These are phyloP conservation scores for Tigriopus japonicus DNA, from an alignment of 1,140 invertebrate species.

Conservation along the genomic window DNA sequence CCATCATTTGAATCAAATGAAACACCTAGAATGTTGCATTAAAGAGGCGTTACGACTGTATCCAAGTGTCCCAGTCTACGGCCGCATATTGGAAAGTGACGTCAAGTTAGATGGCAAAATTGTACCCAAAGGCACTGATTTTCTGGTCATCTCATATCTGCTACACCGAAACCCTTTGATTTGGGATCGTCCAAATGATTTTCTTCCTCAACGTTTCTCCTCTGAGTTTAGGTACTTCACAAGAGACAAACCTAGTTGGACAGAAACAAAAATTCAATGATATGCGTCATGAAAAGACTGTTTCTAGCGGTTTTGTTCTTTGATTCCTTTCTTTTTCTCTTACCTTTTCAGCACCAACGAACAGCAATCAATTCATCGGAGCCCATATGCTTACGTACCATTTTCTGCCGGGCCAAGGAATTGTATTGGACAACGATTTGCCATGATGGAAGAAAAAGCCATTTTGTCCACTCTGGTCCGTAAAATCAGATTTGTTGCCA, in stretches of 20 bases:
- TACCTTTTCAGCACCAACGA: too few relatives aligned
- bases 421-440: slow-evolving; percentile 26
- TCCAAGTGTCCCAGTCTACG: slow-evolving; percentile 60
- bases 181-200: slow-evolving; percentile 55
- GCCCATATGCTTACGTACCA: slow-evolving; percentile 60
- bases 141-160: slow-evolving; percentile 40
- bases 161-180: slow-evolving; percentile 47
- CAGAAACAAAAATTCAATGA: too few relatives aligned
- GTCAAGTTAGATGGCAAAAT: slow-evolving; percentile 26
- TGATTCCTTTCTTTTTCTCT: too few relatives aligned
- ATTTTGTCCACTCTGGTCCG: neutral
- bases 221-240: neutral
- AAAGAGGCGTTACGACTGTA: slow-evolving; percentile 53
- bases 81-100: slow-evolving; percentile 27
- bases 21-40: slow-evolving; percentile 57
- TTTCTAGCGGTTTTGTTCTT: too few relatives aligned
- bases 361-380: slow-evolving; percentile 35
- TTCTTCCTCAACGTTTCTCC: slow-evolving; percentile 38
- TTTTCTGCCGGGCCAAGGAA: slow-evolving; percentile 49
- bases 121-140: slow-evolving; percentile 41
- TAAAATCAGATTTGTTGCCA: neutral
- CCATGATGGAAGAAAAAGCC: neutral
- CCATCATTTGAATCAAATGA: slow-evolving; percentile 58
- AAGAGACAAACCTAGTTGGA: too few relatives aligned
- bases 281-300: too few relatives aligned